Conservation (phyloP, 92 coral and sea anemone species). For the Heliopora coerulea region DNA sequence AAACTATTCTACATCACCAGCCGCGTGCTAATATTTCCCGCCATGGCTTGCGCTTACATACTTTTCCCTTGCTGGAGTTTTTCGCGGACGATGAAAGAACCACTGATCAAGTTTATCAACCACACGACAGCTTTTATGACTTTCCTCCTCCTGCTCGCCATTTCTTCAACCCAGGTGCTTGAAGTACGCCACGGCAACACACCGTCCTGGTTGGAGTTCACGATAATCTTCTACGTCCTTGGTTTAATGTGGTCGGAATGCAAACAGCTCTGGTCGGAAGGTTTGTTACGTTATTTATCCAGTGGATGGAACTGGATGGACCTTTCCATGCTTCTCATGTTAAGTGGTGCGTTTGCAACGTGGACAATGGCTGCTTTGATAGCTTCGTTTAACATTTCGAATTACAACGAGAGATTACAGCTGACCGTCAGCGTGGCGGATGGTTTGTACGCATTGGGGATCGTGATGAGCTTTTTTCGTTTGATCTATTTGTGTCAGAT, state of each 20-base stretch:
- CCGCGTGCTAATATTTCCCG: conserved; percentile 83
- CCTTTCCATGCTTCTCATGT: conserved; percentile 76
- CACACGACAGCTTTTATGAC: conserved; percentile 82
- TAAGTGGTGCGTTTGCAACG: conserved; percentile 69
- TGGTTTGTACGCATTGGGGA: conserved; percentile 90
- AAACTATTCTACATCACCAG: conserved; percentile 69
- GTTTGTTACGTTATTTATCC: conserved; percentile 67
- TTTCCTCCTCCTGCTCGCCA: conserved; percentile 76
- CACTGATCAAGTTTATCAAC: conserved; percentile 89
- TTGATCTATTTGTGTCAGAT: conserved; percentile 93
- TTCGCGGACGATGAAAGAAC: conserved; percentile 80
- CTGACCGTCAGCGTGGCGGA: conserved; percentile 79
- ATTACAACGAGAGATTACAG: conserved; percentile 26
- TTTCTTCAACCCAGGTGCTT: conserved; percentile 74
- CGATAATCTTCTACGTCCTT: conserved; percentile 79
- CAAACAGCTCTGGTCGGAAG: conserved; percentile 87
- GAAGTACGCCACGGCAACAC: conserved; percentile 63
- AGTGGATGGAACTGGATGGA: conserved; percentile 99
- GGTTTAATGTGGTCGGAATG: conserved; percentile 98
- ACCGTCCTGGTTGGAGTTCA: conserved; percentile 74
- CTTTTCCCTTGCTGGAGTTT: conserved; percentile 71
- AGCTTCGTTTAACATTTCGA: conserved; percentile 17
- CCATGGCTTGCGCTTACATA: conserved; percentile 80
- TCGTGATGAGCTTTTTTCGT: conserved; percentile 92
- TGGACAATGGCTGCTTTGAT: conserved; percentile 63